Evolutionary conservation across 1,140 invertebrate genomes (phyloP), one percentile per base, ranked within the genome.

Genomic region (Brachionus rotundiformis): DNA sequence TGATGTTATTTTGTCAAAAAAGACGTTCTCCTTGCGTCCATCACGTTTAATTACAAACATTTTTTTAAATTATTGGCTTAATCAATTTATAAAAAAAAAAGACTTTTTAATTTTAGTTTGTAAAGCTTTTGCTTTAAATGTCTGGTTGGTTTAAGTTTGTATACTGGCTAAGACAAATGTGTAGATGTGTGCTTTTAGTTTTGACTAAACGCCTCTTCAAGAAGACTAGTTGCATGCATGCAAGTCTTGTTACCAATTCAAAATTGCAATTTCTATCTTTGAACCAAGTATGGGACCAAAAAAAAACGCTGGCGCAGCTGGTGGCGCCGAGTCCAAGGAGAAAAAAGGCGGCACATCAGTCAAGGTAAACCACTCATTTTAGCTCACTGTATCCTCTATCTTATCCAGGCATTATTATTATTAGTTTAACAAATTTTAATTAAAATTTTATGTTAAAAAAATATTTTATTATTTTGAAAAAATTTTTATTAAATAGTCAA

Each of bases 1-100:
- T 0, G 94, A 95, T 1, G 96, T 98, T 81, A 99, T 98, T 91
- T 99, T 98, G 87, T 98, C 96, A 88, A 98, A 94, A 88, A 96
- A 93, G 3, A 98, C 93, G 84, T 93, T 92, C 88, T 99, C 95
- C 85, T 93, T 91, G n/a, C 93, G 90, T 0, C 95, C 95, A 91
- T 93, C 95, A 87, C 89, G 81, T 82, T 90, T 89, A 13, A 89
- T 44, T 16, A 90, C 88, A 83, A 83, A 89, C 85, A 88, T 89
- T 75, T 87, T 86, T 79, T 54, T 44, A 44, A 25, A 7, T 25
- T 44, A 19, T 36, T 68, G 63, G 63, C 63, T 68, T 68, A 68
- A 68, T 68, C 63, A 68, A 68, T 68, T 68, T n/a, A n/a, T n/a
- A n/a, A n/a, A n/a, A n/a, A n/a, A n/a, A n/a, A n/a, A n/a, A n/a